Evolutionary conservation across 2,888 invertebrate species (phyloP).

Genomic region (Lasioglossum vierecki): DNA sequence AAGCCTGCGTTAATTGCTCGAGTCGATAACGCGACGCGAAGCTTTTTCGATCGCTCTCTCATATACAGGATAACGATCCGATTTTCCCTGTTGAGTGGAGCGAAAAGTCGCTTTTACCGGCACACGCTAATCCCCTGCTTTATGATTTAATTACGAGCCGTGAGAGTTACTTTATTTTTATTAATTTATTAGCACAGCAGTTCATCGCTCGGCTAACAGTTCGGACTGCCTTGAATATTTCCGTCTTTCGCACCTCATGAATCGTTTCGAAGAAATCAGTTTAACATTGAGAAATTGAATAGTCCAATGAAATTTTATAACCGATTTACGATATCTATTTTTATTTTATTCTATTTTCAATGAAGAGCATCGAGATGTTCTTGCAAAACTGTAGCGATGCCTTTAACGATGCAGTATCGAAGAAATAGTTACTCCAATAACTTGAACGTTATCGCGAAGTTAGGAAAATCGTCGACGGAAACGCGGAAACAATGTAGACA

Average conservation of each 20-base stretch:
- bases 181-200: not conserved
- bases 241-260: not conserved
- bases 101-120: slow-evolving; percentile 11
- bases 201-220: no score
- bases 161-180: not conserved
- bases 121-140: not conserved
- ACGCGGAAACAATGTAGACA: not conserved
- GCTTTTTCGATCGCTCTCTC: not conserved
- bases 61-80: slow-evolving; percentile 21
- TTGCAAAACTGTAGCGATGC: not conserved
- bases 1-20: slow-evolving; percentile 6
- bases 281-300: no score
- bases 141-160: not conserved
- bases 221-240: not conserved
- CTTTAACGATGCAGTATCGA: no score
- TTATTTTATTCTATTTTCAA: not conserved
- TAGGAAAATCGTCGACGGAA: not conserved
- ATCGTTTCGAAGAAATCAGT: not conserved
- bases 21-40: not conserved
- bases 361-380: not conserved
- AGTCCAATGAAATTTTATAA: no score
- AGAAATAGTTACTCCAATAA: not conserved
- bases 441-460: not conserved
- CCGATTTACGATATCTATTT: no score
- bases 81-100: slow-evolving; percentile 7